phyloP scores from a whole-genome alignment of 2,888 invertebrate genomes.

The Elysia crispata region DNA sequence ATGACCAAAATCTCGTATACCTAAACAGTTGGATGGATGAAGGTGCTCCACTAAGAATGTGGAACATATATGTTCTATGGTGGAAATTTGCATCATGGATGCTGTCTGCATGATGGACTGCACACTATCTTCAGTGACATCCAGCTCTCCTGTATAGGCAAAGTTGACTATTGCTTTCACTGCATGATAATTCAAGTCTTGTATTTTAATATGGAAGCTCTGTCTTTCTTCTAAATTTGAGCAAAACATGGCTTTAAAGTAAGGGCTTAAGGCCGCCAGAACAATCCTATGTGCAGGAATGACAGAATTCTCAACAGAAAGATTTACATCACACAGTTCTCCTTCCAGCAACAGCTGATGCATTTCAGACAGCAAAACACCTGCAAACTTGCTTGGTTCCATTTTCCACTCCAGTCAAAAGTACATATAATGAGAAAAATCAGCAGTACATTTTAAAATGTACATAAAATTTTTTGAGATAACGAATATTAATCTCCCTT shows the following conservation, averaged over 20 bases:
- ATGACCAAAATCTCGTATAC: conserved; percentile 51
- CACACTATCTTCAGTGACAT: conserved; percentile 50
- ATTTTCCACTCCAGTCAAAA: neutral
- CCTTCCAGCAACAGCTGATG: conserved; percentile 47
- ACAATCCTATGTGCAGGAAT: conserved; percentile 52
- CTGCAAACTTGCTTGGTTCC: conserved; percentile 41
- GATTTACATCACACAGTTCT: conserved; percentile 51
- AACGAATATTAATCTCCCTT: too few species aligned
- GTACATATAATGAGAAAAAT: too few species aligned
- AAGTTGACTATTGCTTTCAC: conserved; percentile 48
- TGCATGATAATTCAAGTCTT: conserved; percentile 43
- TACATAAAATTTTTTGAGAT: too few species aligned
- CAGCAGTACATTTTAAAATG: too few species aligned
- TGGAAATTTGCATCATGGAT: conserved; percentile 53
- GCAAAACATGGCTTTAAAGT: conserved; percentile 55
- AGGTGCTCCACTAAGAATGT: conserved; percentile 46
- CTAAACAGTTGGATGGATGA: conserved; percentile 53
- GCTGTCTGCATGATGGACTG: conserved; percentile 52
- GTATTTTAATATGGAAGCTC: conserved; percentile 45
- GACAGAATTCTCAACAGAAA: conserved; percentile 44
- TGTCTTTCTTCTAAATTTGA: conserved; percentile 51
- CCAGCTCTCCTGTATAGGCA: conserved; percentile 48
- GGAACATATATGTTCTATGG: conserved; percentile 49
- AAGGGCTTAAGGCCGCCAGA: conserved; percentile 52
- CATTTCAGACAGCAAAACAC: conserved; percentile 43